Evolutionary conservation across 2,888 invertebrate genomes (phyloP).

Genomic region (Andrena trimmerana): DNA sequence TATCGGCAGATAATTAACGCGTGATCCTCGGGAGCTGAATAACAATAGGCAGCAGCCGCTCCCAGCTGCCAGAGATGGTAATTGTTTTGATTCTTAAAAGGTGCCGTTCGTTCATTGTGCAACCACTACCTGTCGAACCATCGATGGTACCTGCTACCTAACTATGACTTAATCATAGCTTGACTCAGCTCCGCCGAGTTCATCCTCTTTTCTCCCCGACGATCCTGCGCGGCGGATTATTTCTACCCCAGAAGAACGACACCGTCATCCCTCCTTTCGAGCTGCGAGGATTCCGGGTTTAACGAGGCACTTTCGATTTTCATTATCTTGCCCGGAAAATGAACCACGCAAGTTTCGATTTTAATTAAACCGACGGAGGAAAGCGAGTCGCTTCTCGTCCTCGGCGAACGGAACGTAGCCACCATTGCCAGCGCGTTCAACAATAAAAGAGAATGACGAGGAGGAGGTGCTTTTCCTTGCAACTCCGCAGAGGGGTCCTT

Average conservation of each 20-base stretch:
- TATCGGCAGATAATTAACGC: slow-evolving; percentile 4
- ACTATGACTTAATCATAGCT: slow-evolving; percentile 65
- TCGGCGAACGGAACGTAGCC: too few relatives aligned
- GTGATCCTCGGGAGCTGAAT: background rate
- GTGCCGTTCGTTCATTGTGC: slow-evolving; percentile 63
- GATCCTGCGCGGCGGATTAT: slow-evolving; percentile 40
- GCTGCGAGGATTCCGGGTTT: slow-evolving; percentile 1
- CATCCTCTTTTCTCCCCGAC: slow-evolving; percentile 22
- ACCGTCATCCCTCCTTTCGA: slow-evolving; percentile 36
- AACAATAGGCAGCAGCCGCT: slow-evolving; percentile 26
- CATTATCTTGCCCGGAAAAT: background rate
- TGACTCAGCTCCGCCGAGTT: slow-evolving; percentile 46
- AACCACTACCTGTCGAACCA: slow-evolving; percentile 60
- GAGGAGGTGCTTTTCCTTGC: slow-evolving; percentile 5
- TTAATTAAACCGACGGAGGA: too few relatives aligned
- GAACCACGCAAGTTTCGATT: background rate
- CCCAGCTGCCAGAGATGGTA: slow-evolving; percentile 63
- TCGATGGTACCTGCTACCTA: slow-evolving; percentile 64
- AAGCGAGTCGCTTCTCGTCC: too few relatives aligned
- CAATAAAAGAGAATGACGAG: background rate
- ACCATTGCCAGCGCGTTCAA: too few relatives aligned
- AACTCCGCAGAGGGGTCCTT: slow-evolving; percentile 16
- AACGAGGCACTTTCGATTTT: slow-evolving; percentile 4
- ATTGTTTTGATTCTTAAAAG: slow-evolving; percentile 76
- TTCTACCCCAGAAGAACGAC: slow-evolving; percentile 47